phyloP scores from a whole-genome alignment of 2,113 vertebrate species.

The Gopherus flavomarginatus region DNA sequence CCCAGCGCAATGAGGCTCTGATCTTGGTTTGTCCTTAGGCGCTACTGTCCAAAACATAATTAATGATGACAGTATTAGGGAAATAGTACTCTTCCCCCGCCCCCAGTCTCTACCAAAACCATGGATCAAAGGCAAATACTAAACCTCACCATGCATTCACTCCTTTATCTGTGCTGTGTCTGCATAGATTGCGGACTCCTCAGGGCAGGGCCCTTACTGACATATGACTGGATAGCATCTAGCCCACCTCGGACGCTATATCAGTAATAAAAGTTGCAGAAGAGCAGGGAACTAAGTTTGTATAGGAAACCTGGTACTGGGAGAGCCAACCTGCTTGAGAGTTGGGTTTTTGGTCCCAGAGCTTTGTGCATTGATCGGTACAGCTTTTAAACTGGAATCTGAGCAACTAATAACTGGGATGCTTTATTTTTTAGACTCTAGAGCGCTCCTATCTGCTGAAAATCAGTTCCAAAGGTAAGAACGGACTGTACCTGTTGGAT shows the following conservation, averaged over 20 bases:
- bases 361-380: background rate
- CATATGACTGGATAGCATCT: background rate
- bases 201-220: background rate
- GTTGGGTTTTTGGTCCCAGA: background rate
- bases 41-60: rapidly evolving
- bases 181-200: rapidly evolving
- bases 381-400: background rate
- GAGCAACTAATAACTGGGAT: background rate
- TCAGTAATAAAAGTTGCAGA: background rate
- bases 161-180: rapidly evolving
- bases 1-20: background rate
- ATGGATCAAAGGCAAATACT: background rate
- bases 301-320: background rate
- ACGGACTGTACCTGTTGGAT: background rate
- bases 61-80: rapidly evolving
- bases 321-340: rapidly evolving
- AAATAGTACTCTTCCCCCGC: background rate
- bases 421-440: constrained; percentile 83
- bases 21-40: background rate
- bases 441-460: constrained; percentile 96
- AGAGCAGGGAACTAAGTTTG: background rate
- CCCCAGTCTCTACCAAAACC: too few species aligned
- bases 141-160: rapidly evolving
- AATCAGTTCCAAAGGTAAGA: constrained; percentile 94
- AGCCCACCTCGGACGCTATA: background rate